Conservation (phyloP, 2,888 invertebrate species). For the Chymomyza caudatula region DNA sequence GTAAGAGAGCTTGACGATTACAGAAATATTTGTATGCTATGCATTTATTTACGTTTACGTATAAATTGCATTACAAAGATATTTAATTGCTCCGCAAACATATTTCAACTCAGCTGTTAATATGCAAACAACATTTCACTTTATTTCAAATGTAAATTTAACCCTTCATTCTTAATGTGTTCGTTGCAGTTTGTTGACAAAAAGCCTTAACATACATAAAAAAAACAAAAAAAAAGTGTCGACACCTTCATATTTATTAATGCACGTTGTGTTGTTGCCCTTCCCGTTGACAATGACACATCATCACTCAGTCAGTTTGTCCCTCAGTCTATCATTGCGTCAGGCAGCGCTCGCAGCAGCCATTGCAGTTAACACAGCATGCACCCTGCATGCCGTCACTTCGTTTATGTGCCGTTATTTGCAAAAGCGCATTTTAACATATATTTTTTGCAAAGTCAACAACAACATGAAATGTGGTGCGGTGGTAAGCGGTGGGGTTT, state of each 20-base stretch:
- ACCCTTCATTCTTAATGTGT: slow-evolving; percentile 56
- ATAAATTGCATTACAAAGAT: not conserved
- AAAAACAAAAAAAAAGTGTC: slow-evolving; percentile 35
- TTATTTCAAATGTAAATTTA: slow-evolving; percentile 47
- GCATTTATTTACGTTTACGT: not conserved
- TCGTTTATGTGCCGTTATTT: slow-evolving; percentile 69
- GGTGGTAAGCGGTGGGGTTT: not conserved
- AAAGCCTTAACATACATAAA: too few relatives aligned
- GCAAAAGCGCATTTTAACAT: slow-evolving; percentile 73
- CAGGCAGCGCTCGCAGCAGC: slow-evolving; percentile 12
- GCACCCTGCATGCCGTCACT: slow-evolving; percentile 11
- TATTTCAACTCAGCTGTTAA: not conserved
- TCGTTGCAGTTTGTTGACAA: slow-evolving; percentile 37
- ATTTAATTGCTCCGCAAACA: not conserved
- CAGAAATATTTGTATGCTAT: not conserved
- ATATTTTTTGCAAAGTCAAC: slow-evolving; percentile 74
- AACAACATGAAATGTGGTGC: slow-evolving; percentile 60
- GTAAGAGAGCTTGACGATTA: too few relatives aligned
- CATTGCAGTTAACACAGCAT: not conserved
- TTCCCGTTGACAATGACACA: slow-evolving; percentile 50
- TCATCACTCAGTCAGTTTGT: slow-evolving; percentile 49
- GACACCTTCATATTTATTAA: not conserved
- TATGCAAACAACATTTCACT: not conserved
- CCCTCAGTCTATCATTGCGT: slow-evolving; percentile 1
- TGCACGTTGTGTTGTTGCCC: not conserved